Base-by-base conservation (phyloP, 2,888 invertebrate species). In the Ptychoptera albimana region DNA sequence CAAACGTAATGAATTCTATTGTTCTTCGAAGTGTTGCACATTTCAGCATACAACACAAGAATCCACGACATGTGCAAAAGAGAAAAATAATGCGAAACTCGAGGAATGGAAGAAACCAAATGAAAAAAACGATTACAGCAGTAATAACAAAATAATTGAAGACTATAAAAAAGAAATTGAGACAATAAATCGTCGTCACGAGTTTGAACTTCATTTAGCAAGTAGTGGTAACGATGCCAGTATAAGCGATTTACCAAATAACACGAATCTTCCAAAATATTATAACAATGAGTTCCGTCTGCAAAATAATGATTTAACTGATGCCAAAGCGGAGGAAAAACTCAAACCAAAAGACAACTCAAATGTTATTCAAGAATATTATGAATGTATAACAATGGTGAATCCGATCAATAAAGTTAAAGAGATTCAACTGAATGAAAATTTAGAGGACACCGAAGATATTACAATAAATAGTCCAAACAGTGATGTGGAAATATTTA, bases 1-100 rank as follows among this genome's bases (percentile, higher is more conserved):
- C 5, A 62, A 23, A 8, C 16, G 16, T n/a, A 44, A 64, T 44
- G 64, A 63, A 42, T 45, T 23, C 34, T 49, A 42, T 39, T 34
- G 45, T 30, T 60, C 64, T 2, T 60, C 61, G 29, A 64, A 63
- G 45, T 63, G 63, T 48, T 64, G 62, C 32, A 58, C 61, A 1
- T 63, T 62, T 46, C 35, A 13, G n/a, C 10, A 14, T 14, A 39
- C 12, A 8, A 15, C 4, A n/a, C 15, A 11, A 13, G n/a, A 29
- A 10, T n/a, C 30, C 2, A 15, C 16, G 2, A 41, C 4, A 11
- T 15, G 14, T 5, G 8, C 37, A 14, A 8, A 12, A 13, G 13
- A 37, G 10, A 37, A 11, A 31, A 11, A 39, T 7, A 38, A 34
- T 32, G n/a, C 16, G 7, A 43, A 43, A 16, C 34, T 31, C n/a